Evolutionary conservation across 2,113 vertebrate species (phyloP).

Genomic region (Atractosteus spatula): DNA sequence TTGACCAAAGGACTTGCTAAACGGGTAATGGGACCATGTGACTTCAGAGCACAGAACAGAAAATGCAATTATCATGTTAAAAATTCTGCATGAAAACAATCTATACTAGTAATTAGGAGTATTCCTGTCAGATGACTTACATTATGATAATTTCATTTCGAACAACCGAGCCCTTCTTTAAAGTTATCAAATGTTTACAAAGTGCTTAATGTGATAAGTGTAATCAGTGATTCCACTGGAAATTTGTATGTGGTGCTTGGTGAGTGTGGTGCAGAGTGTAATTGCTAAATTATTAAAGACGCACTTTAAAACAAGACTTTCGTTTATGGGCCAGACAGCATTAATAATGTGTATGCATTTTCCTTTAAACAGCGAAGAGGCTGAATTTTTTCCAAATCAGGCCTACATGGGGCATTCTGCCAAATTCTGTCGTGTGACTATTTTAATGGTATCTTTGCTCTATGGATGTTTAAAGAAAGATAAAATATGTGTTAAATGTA

Average conservation of each 20-base stretch:
- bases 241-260: constrained; percentile 24
- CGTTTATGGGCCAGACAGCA: background rate
- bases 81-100: constrained; percentile 76
- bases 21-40: constrained; percentile 61
- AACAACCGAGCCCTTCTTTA: constrained; percentile 52
- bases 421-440: too few species aligned
- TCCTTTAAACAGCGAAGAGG: background rate
- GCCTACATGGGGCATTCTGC: too few species aligned
- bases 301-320: background rate
- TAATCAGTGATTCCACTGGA: constrained; percentile 42
- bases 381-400: background rate
- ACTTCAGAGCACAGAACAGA: constrained; percentile 65
- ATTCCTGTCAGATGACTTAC: constrained; percentile 72
- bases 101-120: constrained; percentile 68
- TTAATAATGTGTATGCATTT: background rate
- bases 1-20: constrained; percentile 50
- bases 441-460: too few species aligned
- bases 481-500: too few species aligned
- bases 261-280: background rate
- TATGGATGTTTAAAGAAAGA: too few species aligned
- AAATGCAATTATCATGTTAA: constrained; percentile 72
- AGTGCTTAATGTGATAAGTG: constrained; percentile 63
- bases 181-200: constrained; percentile 71
- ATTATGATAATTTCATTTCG: constrained; percentile 61
- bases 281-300: background rate